Evolutionary conservation across 2,888 invertebrate species (phyloP).

Genomic region (Volucella bombylans): DNA sequence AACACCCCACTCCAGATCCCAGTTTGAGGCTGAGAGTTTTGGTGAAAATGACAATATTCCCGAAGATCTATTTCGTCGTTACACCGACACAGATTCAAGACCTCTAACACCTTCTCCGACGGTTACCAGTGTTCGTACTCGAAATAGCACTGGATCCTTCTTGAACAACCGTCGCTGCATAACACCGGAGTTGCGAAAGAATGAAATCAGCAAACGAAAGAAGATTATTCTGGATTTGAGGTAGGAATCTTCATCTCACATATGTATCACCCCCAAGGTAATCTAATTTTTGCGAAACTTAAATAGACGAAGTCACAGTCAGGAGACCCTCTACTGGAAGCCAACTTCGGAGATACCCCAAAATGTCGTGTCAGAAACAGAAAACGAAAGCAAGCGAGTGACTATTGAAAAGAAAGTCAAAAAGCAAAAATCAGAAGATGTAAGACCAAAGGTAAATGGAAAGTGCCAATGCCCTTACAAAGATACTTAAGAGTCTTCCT

Average conservation of each 20-base stretch:
- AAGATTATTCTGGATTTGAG: constrained; percentile 89
- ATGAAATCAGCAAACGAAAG: constrained; percentile 84
- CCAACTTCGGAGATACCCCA: constrained; percentile 83
- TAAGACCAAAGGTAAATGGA: constrained; percentile 76
- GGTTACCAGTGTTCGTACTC: constrained; percentile 87
- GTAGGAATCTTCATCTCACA: constrained; percentile 81
- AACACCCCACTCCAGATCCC: constrained; percentile 4
- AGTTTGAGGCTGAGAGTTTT: constrained; percentile 41
- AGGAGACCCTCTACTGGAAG: constrained; percentile 84
- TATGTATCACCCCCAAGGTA: background rate
- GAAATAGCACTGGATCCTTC: constrained; percentile 85
- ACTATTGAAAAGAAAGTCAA: constrained; percentile 78
- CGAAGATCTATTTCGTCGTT: constrained; percentile 90
- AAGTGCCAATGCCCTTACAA: background rate
- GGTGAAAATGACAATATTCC: constrained; percentile 85
- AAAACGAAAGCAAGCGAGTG: constrained; percentile 72
- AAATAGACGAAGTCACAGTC: constrained; percentile 80
- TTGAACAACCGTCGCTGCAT: constrained; percentile 85
- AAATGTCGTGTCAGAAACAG: constrained; percentile 76
- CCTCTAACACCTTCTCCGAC: constrained; percentile 92
- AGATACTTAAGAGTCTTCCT: background rate
- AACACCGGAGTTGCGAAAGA: constrained; percentile 87
- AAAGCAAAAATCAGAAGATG: constrained; percentile 77
- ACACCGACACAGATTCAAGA: constrained; percentile 92
- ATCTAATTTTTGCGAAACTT: background rate